These are phyloP conservation scores for Lingula anatina DNA, from an alignment of 2,888 invertebrate genomes.

Conservation along the genomic window DNA sequence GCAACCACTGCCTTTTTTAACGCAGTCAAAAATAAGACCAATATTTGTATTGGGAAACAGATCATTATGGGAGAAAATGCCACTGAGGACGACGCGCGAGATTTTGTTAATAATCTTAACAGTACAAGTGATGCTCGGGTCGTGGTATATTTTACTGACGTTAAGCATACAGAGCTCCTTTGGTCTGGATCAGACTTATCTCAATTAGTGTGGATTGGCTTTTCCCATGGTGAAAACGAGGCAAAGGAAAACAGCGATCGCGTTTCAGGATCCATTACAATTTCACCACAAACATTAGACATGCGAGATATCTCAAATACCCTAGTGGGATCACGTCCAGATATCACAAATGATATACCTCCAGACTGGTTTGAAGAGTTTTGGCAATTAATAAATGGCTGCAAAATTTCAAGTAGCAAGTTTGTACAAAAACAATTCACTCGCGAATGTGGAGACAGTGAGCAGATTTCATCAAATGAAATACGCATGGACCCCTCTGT, in stretches of 20 bases:
- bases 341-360: slow-evolving; percentile 45
- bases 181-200: no score
- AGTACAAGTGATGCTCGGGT: slow-evolving; percentile 33
- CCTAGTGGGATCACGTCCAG: no score
- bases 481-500: slow-evolving; percentile 41
- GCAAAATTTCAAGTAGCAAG: slow-evolving; percentile 37
- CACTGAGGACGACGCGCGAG: slow-evolving; percentile 22
- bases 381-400: slow-evolving; percentile 45
- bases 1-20: slow-evolving; percentile 38
- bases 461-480: slow-evolving; percentile 25
- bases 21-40: slow-evolving; percentile 12
- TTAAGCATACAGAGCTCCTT: slow-evolving; percentile 35
- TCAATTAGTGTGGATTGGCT: slow-evolving; percentile 45
- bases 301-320: slow-evolving; percentile 40
- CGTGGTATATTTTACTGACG: slow-evolving; percentile 44
- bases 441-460: slow-evolving; percentile 31
- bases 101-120: slow-evolving; percentile 24
- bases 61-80: slow-evolving; percentile 26
- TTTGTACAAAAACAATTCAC: slow-evolving; percentile 27
- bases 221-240: slow-evolving; percentile 24
- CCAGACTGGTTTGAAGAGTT: slow-evolving; percentile 53
- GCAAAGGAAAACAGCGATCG: slow-evolving; percentile 31
- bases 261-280: slow-evolving; percentile 34
- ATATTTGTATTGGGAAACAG: slow-evolving; percentile 36
- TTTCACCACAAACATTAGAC: slow-evolving; percentile 32